Evolutionary conservation across 2,888 invertebrate genomes (phyloP), one percentile per base, ranked within the genome.

Genomic region (Synergus umbraculus): DNA sequence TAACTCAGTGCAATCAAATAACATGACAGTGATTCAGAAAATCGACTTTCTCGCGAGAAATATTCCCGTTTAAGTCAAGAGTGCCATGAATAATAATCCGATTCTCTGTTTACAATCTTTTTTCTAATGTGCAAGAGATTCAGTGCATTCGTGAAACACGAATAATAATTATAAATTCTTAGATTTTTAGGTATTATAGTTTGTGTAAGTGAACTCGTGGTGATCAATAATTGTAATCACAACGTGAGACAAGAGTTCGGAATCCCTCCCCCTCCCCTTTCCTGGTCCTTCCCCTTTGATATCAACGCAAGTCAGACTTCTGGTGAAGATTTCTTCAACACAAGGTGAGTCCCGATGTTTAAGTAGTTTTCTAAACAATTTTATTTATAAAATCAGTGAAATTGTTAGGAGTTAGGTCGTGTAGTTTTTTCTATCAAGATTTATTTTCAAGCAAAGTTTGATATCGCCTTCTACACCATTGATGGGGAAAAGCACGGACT

Each of bases 1-100:
- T 82, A 82, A 79, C 85, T 86, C 83, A 81, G 87, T 87, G 87
- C 84, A 86, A 86, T 89, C 87, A 85, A 81, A 84, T 89, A 87
- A 88, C 86, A 82, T 77, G 77, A 77, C 78, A 82, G 81, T 84
- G 83, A 82, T 82, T 81, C 76, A 81, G 80, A 83, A 54, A 54
- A 73, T n/a, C 10, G n/a, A 41, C 46, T 8, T 65, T 60, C 64
- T 4, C 58, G 44, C 12, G 9, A 49, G 63, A 67, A 77, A 79
- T 73, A 65, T 77, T 77, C 22, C 29, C 43, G 29, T 18, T 69
- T 15, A 54, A n/a, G 46, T 73, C 5, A 41, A 54, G 29, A 73
- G 73, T 54, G 54, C 54, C 49, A 69, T 69, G 69, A 49, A 49
- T 69, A 46, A 69, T 49, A 18, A 69, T 69, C 29, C 49, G 15